Evolutionary conservation across 53 echinoderm and acorn worm genomes (phyloP), one percentile per base, ranked within the genome.

Genomic region (Crossaster papposus): DNA sequence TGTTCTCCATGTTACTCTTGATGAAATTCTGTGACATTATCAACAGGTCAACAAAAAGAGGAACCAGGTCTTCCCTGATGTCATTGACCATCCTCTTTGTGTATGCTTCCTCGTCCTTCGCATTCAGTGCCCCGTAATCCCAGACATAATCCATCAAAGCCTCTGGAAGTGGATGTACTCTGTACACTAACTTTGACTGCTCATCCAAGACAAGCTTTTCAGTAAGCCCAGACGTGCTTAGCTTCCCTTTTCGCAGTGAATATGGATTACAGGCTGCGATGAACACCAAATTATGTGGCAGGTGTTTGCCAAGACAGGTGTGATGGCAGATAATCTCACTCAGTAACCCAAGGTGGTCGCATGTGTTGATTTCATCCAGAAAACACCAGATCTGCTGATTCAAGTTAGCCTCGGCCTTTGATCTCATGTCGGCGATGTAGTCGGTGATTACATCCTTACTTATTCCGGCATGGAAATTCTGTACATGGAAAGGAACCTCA

Each of bases 251-350:
- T 20, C 85, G 30, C 29, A 91, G 53, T 1, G 84, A 62, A 54
- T 91, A 91, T 2, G 91, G 91, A 86, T 91, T 91, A 32, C 91
- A 91, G 35, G 91, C 91, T 34, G 91, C 91, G 12, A 86, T 54
- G 54, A 91, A 91, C 15, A 91, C 77, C 30, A 91, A 77, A n/a
- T 91, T 91, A 52, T 37, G 14, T 17, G 91, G 86, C 35, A 91
- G 64, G 3, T 64, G 44, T 70, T 77, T 26, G 24, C 91, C 91
- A 62, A 65, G 75, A 29, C 63, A 79, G 23, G 24, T 79, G 23
- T 79, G 86, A 35, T 86, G 91, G 81, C 91, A 91, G 36, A 91
- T 86, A 2, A 91, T 79, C 58, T 91, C 91, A 70, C 78, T 91
- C 33, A 91, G 28, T 11, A 91, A 55, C 28, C 91, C 91, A n/a